Base-by-base conservation (phyloP, 2,113 vertebrate genomes). In the Macquaria ambigua region DNA sequence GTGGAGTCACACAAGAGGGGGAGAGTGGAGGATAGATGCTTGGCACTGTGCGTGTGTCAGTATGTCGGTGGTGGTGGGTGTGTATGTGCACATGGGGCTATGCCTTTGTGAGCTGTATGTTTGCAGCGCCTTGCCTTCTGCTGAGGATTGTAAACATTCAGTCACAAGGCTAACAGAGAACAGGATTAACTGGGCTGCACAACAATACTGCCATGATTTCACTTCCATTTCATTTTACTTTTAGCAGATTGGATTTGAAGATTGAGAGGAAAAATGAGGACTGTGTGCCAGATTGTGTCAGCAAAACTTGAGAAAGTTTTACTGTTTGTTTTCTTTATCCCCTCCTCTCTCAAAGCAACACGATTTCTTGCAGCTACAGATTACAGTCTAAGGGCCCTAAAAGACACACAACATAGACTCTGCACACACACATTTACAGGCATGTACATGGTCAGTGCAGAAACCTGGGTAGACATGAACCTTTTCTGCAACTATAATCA, bases 401-500 rank as follows among this genome's bases (percentile, higher is more conserved):
- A 78, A 28, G 15, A 59, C 48, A 53, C 61, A 48, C 28, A 52
- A 8, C 16, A 59, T 20, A 14, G 46, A 58, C 28, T 68, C n/a
- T 21, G 5, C 37, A 11, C 48, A 43, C 31, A 25, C 58, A 37
- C 25, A 71, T 20, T 37, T 15, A 46, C 37, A 31, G 43, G 41
- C 37, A 78, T 48, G n/a, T 31, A 48, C 31, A 79, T 63, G 50
- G 21, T 66, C 50, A 41, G 20, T 55, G 39, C 28, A 55, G 39
- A 77, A 74, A 81, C 59, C 43, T 48, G 12, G 31, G 11, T 21
- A 58, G 23, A 59, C 77, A 28, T 28, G 14, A 58, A 46, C n/a
- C 71, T 15, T 90, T 53, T 83, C 71, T 86, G 67, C 62, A 80
- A 23, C 70, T 61, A 28, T 88, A 88, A 87, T 86, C 80, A 64